Base-by-base conservation (phyloP, 2,888 invertebrate species). In the Amphipyra berbera region DNA sequence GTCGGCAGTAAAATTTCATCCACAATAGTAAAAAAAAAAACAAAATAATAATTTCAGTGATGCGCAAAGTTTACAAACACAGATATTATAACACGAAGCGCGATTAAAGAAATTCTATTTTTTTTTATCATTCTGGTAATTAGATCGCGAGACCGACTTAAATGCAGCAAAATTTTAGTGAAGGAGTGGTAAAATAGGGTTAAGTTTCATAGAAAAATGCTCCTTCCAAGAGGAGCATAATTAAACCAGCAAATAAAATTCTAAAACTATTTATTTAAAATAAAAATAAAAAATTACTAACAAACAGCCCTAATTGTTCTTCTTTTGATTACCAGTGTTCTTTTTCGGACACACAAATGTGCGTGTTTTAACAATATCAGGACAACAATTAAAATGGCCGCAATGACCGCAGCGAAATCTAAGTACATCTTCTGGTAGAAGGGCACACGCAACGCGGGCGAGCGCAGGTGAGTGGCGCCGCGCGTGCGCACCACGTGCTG, bases 401-500 rank as follows among this genome's bases (percentile, higher is more conserved):
- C 10, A 6, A 71, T 10, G 5, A 76, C 2, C 0, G 49, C 66
- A 1, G 61, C 37, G 0, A 81, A 63, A 61, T 84, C 83, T 14
- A 85, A 41, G 47, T 76, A 82, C 2, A 95, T 91, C 56, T 73
- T 80, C 55, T 82, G 78, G 70, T 84, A 84, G 42, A 70, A 61
- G 4, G 82, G 76, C 14, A 82, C 38, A 45, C 68, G 15, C 3
- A 80, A 13, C 5, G 76, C 82, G 6, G 76, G 78, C 2, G 82
- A 82, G 13, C 81, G 79, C 6, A 93, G 80, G 76, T 96, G 90
- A 8, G 90, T 92, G 1, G 95, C 95, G 0, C 96, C 96, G 33
- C 91, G 87, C 1, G 96, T 95, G 55, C 91, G 87, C 3, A 94
- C 94, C 9, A 96, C 95, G 83, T 96, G 96, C 83, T 96, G 96